Conservation (phyloP, 2,888 invertebrate species). For the Gnatocerus cornutus region DNA sequence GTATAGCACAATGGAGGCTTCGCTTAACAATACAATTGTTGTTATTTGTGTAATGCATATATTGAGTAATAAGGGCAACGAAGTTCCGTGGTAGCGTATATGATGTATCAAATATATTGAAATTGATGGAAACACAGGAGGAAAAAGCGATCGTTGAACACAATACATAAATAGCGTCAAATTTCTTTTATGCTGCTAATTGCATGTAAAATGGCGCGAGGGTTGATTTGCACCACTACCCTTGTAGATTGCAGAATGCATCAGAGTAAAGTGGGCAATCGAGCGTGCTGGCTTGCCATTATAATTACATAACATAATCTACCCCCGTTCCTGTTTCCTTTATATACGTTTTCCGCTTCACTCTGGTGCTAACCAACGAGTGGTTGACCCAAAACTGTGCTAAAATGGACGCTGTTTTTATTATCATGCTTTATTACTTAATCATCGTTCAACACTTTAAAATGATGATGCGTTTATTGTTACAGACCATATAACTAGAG, state of each 20-base stretch:
- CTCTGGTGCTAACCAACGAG: slow-evolving; percentile 38
- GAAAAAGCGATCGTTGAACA: slow-evolving; percentile 36
- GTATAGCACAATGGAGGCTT: slow-evolving; percentile 35
- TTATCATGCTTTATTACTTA: slow-evolving; percentile 51
- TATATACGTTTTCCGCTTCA: slow-evolving; percentile 50
- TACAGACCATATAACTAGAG: slow-evolving; percentile 27
- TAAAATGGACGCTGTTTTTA: slow-evolving; percentile 47
- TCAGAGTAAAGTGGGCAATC: slow-evolving; percentile 50
- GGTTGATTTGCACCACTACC: slow-evolving; percentile 51
- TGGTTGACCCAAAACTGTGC: slow-evolving; percentile 42
- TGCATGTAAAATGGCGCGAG: slow-evolving; percentile 48
- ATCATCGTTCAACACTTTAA: slow-evolving; percentile 46
- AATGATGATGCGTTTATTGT: slow-evolving; percentile 45
- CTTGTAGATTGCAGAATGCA: slow-evolving; percentile 50
- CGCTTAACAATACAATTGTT: slow-evolving; percentile 41
- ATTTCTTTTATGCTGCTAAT: slow-evolving; percentile 48
- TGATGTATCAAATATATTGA: slow-evolving; percentile 36
- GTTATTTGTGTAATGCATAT: slow-evolving; percentile 42
- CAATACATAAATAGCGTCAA: slow-evolving; percentile 46
- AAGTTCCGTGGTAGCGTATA: slow-evolving; percentile 33
- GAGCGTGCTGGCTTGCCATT: slow-evolving; percentile 48
- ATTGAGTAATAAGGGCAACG: slow-evolving; percentile 39
- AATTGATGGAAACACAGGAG: slow-evolving; percentile 38
- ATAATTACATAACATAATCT: slow-evolving; percentile 52
- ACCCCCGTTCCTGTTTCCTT: slow-evolving; percentile 48